A percentile compares a stretch with the other conserved stretches of the same genome.
These are phyloP conservation scores for Leucozona laternaria DNA, from an alignment of 2,888 invertebrate species.

Conservation along the genomic window DNA sequence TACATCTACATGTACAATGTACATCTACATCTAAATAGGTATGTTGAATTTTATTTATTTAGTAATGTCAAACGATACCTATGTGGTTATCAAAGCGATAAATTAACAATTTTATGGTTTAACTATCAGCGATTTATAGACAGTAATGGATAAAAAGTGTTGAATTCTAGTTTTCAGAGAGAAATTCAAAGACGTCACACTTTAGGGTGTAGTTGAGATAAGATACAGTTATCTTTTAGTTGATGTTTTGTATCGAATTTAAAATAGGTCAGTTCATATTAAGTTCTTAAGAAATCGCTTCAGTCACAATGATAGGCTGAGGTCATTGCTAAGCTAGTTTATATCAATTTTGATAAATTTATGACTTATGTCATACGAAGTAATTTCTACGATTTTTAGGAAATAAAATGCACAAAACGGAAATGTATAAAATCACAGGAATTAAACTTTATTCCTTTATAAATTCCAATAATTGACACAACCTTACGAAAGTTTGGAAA, in stretches of 20 bases:
- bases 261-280: no score
- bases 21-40: background rate
- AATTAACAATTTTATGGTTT: slow-evolving; percentile 24
- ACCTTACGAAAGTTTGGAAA: no score
- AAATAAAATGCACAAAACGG: no score
- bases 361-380: no score
- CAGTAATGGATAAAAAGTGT: background rate
- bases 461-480: no score
- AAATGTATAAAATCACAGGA: no score
- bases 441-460: no score
- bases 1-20: slow-evolving; percentile 6
- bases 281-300: no score
- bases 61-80: background rate
- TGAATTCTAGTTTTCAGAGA: background rate
- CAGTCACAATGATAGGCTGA: no score
- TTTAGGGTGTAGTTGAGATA: background rate
- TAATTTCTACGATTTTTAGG: no score
- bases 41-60: background rate
- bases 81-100: background rate
- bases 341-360: no score
- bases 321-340: no score
- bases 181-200: background rate
- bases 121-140: slow-evolving; percentile 13
- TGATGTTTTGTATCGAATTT: background rate
- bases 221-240: background rate